Base-by-base conservation (phyloP, 2,888 invertebrate genomes). In the Corythucha ciliata region DNA sequence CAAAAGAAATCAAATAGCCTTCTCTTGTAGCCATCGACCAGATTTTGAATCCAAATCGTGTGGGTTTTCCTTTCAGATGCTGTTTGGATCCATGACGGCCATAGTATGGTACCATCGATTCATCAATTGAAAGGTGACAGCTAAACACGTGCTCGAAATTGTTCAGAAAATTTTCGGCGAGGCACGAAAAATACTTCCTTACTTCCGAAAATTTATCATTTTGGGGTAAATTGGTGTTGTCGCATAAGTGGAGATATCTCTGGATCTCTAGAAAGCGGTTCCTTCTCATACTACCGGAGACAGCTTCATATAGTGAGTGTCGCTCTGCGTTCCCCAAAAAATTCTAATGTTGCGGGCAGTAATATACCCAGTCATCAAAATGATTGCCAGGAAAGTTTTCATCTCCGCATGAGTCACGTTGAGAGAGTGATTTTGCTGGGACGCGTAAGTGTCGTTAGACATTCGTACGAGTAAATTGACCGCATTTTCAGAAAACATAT, bases 91-190 rank as follows among this genome's bases (percentile, higher is more conserved):
- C 48, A 45, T 53, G 51, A 26, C 51, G 46, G 7, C 57, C 58
- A 52, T 53, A 57, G 26, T 58, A 58, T n/a, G 57, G 58, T 21
- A 59, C 53, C 54, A 57, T 58, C 34, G 36, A 36, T 53, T 53
- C 57, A 50, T 59, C 57, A 24, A 53, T 40, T 16, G 46, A 34
- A 37, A 55, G 7, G 41, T 53, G 46, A 33, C 47, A 53, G 24
- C 36, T 39, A 41, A 36, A 54, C n/a, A 14, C 18, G 27, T 18
- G n/a, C 27, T 50, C 51, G 41, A 53, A 55, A 53, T 46, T 41
- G 33, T 29, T 29, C 34, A 50, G 27, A 37, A 49, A 59, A 33
- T 55, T 54, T 24, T 41, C 47, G 29, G 54, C 52, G 34, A 58
- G 26, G 29, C 55, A 45, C 27, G 42, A 37, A 20, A 57, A 54